These are phyloP conservation scores for Hemaris fuciformis DNA, from an alignment of 2,888 invertebrate species.

Conservation along the genomic window DNA sequence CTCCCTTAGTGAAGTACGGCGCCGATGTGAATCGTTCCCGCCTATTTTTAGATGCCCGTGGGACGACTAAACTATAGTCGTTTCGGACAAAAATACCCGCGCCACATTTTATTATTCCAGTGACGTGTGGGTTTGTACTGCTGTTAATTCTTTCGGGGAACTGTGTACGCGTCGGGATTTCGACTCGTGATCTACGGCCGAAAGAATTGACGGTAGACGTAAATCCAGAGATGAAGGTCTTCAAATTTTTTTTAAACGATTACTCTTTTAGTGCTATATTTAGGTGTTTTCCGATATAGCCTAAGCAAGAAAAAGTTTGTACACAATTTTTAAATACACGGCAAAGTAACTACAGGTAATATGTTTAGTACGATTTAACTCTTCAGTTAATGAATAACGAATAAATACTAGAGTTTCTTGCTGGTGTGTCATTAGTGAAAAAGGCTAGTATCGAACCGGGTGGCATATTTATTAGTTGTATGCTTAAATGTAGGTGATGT, in stretches of 20 bases:
- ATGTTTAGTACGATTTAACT: too few relatives aligned
- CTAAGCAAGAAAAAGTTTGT: too few relatives aligned
- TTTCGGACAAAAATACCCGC: not conserved
- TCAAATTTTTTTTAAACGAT: not conserved
- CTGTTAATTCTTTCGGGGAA: not conserved
- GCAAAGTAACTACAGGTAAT: too few relatives aligned
- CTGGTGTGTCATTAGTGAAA: too few relatives aligned
- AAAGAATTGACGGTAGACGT: not conserved
- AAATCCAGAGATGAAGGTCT: not conserved
- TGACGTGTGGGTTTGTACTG: conserved; percentile 4
- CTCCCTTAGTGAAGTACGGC: not conserved
- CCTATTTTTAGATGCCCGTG: not conserved
- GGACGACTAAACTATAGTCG: not conserved
- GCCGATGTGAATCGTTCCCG: not conserved
- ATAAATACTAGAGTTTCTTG: too few relatives aligned
- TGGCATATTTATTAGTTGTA: too few relatives aligned
- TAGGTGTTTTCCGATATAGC: too few relatives aligned
- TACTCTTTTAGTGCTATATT: too few relatives aligned
- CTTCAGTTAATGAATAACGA: too few relatives aligned
- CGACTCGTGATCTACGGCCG: not conserved
- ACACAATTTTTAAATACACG: too few relatives aligned
- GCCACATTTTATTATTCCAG: conserved; percentile 1
- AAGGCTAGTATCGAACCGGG: too few relatives aligned
- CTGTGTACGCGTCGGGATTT: not conserved
- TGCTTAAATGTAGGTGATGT: too few relatives aligned